A percentile compares a stretch with the other conserved stretches of the same genome.
Conservation (phyloP, 2,797 vertebrate genomes). For the Paedocypris micromegethes region DNA sequence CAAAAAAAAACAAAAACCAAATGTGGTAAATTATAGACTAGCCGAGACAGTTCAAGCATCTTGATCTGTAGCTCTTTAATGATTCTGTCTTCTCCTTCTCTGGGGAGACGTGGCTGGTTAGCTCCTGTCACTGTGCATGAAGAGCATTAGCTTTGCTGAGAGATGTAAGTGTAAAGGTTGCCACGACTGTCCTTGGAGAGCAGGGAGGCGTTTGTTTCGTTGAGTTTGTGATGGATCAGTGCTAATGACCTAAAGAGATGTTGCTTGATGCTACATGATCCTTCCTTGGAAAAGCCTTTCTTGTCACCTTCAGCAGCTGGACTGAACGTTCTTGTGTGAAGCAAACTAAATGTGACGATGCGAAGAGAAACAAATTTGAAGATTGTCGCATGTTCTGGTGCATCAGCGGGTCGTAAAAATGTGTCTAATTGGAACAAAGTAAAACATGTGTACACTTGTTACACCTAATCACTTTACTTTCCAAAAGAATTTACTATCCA, state of each 20-base stretch:
- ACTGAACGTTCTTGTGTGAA: background rate
- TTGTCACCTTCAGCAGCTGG: background rate
- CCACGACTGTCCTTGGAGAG: conserved; percentile 41
- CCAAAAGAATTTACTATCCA: no score
- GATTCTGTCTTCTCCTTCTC: conserved; percentile 48
- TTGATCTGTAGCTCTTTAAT: conserved; percentile 47
- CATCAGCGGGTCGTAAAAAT: no score
- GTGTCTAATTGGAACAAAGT: no score
- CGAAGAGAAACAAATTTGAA: no score
- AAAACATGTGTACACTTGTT: no score
- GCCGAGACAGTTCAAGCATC: conserved; percentile 28
- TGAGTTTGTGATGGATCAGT: conserved; percentile 42
- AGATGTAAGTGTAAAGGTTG: conserved; percentile 48
- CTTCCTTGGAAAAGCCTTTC: background rate
- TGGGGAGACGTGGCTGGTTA: conserved; percentile 48
- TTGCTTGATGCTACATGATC: conserved; percentile 15
- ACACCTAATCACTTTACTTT: no score
- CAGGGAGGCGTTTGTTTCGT: conserved; percentile 33
- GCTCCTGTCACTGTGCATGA: conserved; percentile 48
- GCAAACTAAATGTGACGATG: no score
- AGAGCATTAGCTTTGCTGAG: conserved; percentile 44
- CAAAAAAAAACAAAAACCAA: no score
- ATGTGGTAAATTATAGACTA: background rate
- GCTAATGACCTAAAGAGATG: conserved; percentile 26
- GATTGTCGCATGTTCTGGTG: no score